A percentile compares a stretch with the other conserved stretches of the same genome.
phyloP scores from a whole-genome alignment of 2,797 vertebrate species.

The Tapera naevia region DNA sequence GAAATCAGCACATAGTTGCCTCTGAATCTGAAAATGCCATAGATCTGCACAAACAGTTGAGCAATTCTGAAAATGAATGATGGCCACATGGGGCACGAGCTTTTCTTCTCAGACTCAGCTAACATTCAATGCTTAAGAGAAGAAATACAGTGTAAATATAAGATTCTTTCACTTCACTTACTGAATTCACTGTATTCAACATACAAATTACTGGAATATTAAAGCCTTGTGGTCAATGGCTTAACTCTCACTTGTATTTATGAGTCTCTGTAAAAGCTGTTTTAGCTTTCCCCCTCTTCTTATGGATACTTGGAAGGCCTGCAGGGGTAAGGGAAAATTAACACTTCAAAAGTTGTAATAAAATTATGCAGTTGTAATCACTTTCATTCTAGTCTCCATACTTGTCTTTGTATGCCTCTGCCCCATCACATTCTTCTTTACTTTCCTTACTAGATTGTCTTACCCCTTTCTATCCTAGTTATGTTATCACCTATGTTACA shows the following conservation, averaged over 20 bases:
- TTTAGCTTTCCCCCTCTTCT: neutral
- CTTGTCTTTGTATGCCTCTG: neutral
- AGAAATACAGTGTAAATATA: neutral
- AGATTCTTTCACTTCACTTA: neutral
- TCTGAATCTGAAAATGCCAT: constrained; percentile 25
- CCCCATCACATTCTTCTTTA: neutral
- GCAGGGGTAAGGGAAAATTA: neutral
- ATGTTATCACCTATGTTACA: neutral
- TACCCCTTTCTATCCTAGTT: neutral
- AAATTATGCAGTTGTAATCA: neutral
- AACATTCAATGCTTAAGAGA: neutral
- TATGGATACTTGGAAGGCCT: neutral
- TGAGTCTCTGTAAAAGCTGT: neutral
- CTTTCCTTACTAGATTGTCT: neutral
- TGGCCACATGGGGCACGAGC: neutral
- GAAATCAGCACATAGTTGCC: constrained; percentile 43
- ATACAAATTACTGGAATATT: neutral
- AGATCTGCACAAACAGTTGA: neutral
- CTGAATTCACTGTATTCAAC: neutral
- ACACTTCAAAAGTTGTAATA: neutral
- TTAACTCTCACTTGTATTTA: neutral
- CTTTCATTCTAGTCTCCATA: neutral
- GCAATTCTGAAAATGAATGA: constrained; percentile 32
- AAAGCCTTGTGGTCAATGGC: neutral
- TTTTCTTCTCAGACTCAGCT: neutral